Evolutionary conservation across 2,113 vertebrate genomes (phyloP), one percentile per base, ranked within the genome.

Genomic region (Mesitornis unicolor): DNA sequence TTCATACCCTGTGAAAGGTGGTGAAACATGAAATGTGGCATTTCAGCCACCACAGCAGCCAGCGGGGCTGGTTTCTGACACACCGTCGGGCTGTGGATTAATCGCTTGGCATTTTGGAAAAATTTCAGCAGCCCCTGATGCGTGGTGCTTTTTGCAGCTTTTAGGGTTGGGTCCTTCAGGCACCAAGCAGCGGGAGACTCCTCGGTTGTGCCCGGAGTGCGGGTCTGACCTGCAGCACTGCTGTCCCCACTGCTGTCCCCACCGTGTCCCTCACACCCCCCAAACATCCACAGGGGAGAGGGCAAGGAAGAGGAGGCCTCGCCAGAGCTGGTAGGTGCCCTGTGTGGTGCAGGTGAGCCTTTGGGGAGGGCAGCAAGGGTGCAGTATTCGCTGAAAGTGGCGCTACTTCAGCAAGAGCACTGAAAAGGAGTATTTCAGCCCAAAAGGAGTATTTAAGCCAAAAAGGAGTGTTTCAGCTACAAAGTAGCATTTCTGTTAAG

Each of bases 241-340:
- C 68, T 45, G 20, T 31, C 78, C 50, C 42, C 42, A 6, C 21
- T 5, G 6, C 28, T 40, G 28, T 90, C 54, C 51, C 33, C 63
- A 1, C 36, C 0, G 45, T 21, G 65, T 59, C 54, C 53, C n/a
- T 31, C 0, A 1, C 3, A 7, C 5, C 25, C n/a, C 59, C n/a
- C 2, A 5, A 33, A 20, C 3, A 8, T 14, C 57, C 1, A 1
- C 0, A 2, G 59, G 42, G 28, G 4, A 53, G 8, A n/a, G 11
- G 9, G 15, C 7, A 11, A 4, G 3, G 2, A 47, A 42, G 36
- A 48, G 42, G 43, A 71, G 65, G 33, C 33, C 60, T 31, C 2
- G 0, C 7, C 0, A 0, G 65, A 64, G 61, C 61, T 38, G 69
- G 48, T 1, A 2, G 90, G 50, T 61, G 43, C 11, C 69, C 65